A percentile compares a stretch with the other conserved stretches of the same genome.
phyloP scores from a whole-genome alignment of 2,888 invertebrate genomes.

The Parnassius apollo region DNA sequence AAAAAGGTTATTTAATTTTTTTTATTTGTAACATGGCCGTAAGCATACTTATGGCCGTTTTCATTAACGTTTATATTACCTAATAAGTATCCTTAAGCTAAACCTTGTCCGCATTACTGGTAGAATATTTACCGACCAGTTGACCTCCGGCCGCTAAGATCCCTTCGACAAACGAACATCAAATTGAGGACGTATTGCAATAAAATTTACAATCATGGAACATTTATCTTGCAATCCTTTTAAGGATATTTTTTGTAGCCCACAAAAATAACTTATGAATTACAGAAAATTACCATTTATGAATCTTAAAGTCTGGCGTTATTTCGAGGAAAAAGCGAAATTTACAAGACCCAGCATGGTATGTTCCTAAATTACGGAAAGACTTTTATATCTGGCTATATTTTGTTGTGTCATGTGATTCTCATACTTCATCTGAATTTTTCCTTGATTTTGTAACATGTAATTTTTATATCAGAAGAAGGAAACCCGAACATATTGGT shows the following conservation, averaged over 20 bases:
- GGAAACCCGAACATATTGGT: too few species aligned
- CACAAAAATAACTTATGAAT: not conserved
- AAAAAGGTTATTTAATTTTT: too few species aligned
- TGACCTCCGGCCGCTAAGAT: constrained; percentile 38
- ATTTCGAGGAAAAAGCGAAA: not conserved
- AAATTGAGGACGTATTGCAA: constrained; percentile 39
- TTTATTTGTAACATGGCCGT: too few species aligned
- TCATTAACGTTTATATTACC: not conserved
- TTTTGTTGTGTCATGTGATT: too few species aligned
- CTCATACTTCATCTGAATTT: too few species aligned
- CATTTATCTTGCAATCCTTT: constrained; percentile 10
- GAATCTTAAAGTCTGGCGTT: too few species aligned
- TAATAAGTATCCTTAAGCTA: constrained; percentile 24
- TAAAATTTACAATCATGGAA: constrained; percentile 11
- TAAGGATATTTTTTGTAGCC: constrained; percentile 2
- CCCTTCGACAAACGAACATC: constrained; percentile 35
- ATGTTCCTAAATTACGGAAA: too few species aligned
- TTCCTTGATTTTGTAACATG: too few species aligned
- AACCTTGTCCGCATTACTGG: constrained; percentile 33
- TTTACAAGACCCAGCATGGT: too few species aligned
- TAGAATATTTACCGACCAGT: constrained; percentile 36
- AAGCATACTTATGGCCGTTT: too few species aligned
- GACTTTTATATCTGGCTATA: too few species aligned
- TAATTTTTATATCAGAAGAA: too few species aligned
- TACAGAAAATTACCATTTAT: not conserved